Evolutionary conservation across 2,797 vertebrate species (phyloP).

Genomic region (Notamacropus eugenii): DNA sequence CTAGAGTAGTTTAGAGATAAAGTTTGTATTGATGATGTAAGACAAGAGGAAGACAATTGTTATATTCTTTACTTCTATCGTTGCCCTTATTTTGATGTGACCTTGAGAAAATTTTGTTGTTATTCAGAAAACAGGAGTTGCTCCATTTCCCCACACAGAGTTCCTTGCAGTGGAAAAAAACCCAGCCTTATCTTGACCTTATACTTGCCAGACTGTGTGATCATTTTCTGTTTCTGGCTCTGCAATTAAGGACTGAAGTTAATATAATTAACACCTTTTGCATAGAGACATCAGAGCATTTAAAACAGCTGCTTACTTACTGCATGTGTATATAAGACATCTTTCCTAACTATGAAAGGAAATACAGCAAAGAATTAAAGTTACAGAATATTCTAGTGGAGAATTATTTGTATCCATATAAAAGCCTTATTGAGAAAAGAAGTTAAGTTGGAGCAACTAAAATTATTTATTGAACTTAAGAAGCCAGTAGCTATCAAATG

Average conservation of each 20-base stretch:
- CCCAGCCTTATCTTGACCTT: conserved; percentile 83
- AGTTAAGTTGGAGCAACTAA: not conserved
- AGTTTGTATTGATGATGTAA: not conserved
- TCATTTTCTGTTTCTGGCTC: conserved; percentile 95
- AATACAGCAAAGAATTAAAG: not conserved
- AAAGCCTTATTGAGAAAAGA: not conserved
- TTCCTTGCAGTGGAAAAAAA: fast-evolving
- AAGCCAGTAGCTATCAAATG: not conserved
- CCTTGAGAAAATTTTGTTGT: not conserved
- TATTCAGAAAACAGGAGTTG: not conserved
- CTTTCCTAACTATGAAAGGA: conserved; percentile 84
- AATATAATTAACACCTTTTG: conserved; percentile 93
- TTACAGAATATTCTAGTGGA: fast-evolving
- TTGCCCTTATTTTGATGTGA: not conserved
- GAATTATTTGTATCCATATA: fast-evolving
- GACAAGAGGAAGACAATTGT: not conserved
- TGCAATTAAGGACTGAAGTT: conserved; percentile 93
- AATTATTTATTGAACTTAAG: not conserved
- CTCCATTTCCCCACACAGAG: not conserved
- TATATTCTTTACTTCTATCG: not conserved
- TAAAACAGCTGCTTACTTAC: conserved; percentile 95
- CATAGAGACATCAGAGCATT: conserved; percentile 95
- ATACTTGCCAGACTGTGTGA: conserved; percentile 97
- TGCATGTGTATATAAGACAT: conserved; percentile 93
- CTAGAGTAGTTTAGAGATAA: not conserved